phyloP scores from a whole-genome alignment of 92 coral and sea anemone species.

The Paramuricea clavata region DNA sequence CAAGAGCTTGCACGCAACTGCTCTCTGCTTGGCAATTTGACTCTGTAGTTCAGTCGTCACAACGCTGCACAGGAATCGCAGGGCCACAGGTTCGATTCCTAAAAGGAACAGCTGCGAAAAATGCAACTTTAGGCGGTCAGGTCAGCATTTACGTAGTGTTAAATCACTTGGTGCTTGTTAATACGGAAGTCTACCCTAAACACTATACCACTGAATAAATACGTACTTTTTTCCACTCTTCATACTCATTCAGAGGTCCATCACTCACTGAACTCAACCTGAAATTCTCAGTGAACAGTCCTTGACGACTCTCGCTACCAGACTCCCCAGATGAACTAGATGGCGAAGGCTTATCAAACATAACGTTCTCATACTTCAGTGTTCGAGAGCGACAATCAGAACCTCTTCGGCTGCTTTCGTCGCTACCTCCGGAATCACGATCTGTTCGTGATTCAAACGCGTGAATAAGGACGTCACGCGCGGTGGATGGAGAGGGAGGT shows the following conservation, averaged over 20 bases:
- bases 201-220: background rate
- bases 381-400: constrained; percentile 59
- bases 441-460: constrained; percentile 30
- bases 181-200: background rate
- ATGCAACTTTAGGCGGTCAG: no score
- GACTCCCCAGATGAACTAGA: constrained; percentile 39
- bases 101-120: no score
- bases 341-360: constrained; percentile 79
- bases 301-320: constrained; percentile 29
- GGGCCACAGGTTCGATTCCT: no score
- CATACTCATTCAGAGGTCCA: constrained; percentile 84
- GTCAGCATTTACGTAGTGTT: no score
- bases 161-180: no score
- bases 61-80: no score
- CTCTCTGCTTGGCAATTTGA: no score
- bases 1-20: no score
- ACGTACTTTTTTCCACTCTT: constrained; percentile 94
- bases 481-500: constrained; percentile 93
- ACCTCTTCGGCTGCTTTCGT: constrained; percentile 52
- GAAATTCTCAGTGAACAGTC: constrained; percentile 43
- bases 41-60: no score
- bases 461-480: constrained; percentile 73
- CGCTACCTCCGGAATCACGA: constrained; percentile 44
- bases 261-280: constrained; percentile 77
- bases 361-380: constrained; percentile 91